A percentile compares a stretch with the other conserved stretches of the same genome.
These are phyloP conservation scores for Apis mellifera DNA, from an alignment of 1,140 invertebrate genomes.

Conservation along the genomic window Amel_HAv3.1 CM009937.2:13556501-13557000, in stretches of 20 bases:
- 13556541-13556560: too few relatives aligned
- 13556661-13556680: too few relatives aligned
- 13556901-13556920: constrained; percentile 82
- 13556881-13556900: constrained; percentile 79
- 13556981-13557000: constrained; percentile 81
- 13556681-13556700: too few relatives aligned
- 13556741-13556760: not conserved
- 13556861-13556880: constrained; percentile 70
- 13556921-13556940: constrained; percentile 83
- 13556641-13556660: too few relatives aligned
- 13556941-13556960: constrained; percentile 82
- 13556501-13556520: too few relatives aligned
- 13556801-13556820: constrained; percentile 57
- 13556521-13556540: too few relatives aligned
- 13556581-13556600: too few relatives aligned
- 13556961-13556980: constrained; percentile 76
- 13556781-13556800: constrained; percentile 56
- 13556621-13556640: too few relatives aligned
- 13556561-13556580: too few relatives aligned
- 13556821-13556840: constrained; percentile 61
- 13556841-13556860: constrained; percentile 72
- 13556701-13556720: not conserved
- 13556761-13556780: not conserved
- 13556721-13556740: not conserved
- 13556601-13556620: too few relatives aligned